These are phyloP conservation scores for Homarus americanus DNA, from an alignment of 1,140 invertebrate species.

Conservation along the genomic window DNA sequence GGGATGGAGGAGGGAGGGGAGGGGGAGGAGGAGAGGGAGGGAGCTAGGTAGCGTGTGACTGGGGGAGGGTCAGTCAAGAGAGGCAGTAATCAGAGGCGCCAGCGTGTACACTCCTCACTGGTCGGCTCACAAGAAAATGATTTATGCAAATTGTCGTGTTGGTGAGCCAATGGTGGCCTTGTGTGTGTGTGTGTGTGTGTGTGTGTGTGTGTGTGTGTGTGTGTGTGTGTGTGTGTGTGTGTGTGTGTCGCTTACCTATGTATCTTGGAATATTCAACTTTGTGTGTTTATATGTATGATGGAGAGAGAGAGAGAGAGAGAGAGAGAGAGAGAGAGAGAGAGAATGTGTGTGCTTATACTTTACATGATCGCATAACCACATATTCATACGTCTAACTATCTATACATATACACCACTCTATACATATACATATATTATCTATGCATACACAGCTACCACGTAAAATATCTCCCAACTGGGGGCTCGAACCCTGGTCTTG, in stretches of 20 bases:
- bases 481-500: no score
- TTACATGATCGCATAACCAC: neutral
- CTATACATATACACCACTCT: neutral
- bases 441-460: neutral
- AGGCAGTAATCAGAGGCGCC: neutral
- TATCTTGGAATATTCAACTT: no score
- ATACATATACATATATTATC: conserved; percentile 2
- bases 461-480: no score
- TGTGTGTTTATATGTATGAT: no score
- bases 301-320: no score
- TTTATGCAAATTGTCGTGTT: neutral
- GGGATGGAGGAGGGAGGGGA: neutral
- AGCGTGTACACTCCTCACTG: neutral
- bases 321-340: no score
- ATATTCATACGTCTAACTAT: neutral
- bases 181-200: no score
- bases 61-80: neutral
- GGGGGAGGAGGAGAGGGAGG: neutral
- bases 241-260: no score
- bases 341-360: no score
- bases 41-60: neutral
- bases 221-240: no score
- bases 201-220: no score
- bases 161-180: neutral
- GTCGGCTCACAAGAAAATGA: neutral